Evolutionary conservation across 1,140 invertebrate species (phyloP).

Genomic region (Homalodisca vitripennis): DNA sequence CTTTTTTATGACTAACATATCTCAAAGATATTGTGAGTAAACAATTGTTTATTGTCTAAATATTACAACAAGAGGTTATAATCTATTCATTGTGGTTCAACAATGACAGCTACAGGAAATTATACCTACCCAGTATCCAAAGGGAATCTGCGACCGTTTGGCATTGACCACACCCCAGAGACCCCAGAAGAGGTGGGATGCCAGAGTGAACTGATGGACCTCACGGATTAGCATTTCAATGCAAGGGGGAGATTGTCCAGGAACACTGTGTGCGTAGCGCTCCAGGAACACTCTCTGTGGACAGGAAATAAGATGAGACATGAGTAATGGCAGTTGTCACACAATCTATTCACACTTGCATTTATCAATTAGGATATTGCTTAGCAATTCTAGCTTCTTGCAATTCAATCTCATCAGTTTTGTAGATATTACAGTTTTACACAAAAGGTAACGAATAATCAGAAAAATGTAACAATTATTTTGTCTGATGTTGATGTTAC

Average conservation of each 20-base stretch:
- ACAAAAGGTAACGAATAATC: no score
- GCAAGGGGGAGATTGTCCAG: background rate
- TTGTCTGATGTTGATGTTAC: no score
- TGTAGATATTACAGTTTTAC: no score
- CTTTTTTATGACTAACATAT: no score
- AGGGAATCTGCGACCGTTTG: constrained; percentile 83
- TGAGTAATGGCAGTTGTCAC: background rate
- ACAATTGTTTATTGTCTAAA: no score
- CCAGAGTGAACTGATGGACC: constrained; percentile 77
- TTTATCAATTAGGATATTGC: background rate
- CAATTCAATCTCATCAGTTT: no score
- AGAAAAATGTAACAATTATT: no score
- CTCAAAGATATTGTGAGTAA: no score
- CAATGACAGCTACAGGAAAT: no score
- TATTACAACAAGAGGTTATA: no score
- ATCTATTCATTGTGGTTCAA: no score
- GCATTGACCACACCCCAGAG: constrained; percentile 90
- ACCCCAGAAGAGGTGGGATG: constrained; percentile 91
- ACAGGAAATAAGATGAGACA: constrained; percentile 18
- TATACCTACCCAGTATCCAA: constrained; percentile 91
- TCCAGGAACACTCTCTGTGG: constrained; percentile 41
- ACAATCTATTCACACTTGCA: constrained; percentile 14
- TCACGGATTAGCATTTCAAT: constrained; percentile 61
- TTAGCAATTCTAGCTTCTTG: no score
- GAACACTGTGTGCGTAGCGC: constrained; percentile 36